phyloP scores from a whole-genome alignment of 2,888 invertebrate species.

The Mesorhabditis belari region DNA sequence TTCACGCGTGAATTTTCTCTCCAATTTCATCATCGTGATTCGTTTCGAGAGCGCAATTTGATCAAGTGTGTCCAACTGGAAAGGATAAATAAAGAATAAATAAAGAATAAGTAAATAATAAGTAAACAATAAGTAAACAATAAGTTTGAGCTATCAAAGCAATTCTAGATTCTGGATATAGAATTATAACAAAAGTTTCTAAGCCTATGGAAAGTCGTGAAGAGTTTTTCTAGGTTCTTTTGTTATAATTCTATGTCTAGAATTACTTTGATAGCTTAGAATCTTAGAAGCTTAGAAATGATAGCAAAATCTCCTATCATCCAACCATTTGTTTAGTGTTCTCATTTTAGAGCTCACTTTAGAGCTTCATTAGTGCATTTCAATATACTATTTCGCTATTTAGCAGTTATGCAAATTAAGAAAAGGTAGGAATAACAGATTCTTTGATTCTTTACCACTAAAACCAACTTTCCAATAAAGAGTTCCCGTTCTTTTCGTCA shows the following conservation, averaged over 20 bases:
- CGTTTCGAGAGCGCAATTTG: conserved; percentile 41
- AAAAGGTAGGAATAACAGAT: no score
- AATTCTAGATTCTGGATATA: conserved; percentile 3
- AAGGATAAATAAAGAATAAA: neutral
- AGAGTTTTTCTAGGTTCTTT: neutral
- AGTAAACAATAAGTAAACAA: neutral
- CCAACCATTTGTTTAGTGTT: no score
- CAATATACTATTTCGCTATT: no score
- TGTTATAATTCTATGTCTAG: neutral
- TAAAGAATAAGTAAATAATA: no score
- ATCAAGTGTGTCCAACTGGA: conserved; percentile 41
- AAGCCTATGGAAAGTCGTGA: conserved; percentile 1
- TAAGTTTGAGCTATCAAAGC: neutral
- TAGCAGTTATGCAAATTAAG: no score
- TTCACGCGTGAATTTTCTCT: conserved; percentile 45
- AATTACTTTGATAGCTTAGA: neutral
- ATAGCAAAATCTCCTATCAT: no score
- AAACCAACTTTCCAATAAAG: conserved; percentile 83
- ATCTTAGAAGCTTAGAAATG: neutral
- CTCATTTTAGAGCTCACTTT: no score
- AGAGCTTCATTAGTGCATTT: no score
- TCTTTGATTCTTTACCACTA: no score
- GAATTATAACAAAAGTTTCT: conserved; percentile 1
- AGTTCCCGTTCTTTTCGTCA: conserved; percentile 71
- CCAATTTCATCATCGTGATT: conserved; percentile 45